Evolutionary conservation across 2,797 vertebrate genomes (phyloP), one percentile per base, ranked within the genome.

Genomic region (Enoplosus armatus): DNA sequence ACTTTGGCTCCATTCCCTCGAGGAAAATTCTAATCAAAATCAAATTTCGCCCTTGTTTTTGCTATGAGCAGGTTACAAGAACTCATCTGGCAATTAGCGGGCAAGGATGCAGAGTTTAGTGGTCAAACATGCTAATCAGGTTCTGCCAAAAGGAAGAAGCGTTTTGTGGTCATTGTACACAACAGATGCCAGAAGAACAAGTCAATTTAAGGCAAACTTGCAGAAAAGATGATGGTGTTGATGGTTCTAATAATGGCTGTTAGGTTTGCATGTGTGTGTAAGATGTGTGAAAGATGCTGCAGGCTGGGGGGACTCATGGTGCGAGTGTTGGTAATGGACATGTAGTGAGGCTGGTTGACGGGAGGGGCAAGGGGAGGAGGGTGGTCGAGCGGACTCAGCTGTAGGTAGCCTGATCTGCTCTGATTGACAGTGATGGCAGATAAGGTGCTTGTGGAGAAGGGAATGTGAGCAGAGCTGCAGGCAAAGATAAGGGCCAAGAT

Each of bases 361-460:
- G 85, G 66, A 76, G n/a, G 43, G 37, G 58, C 31, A 24, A 39
- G 51, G 80, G 66, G 72, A 63, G 75, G 76, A 62, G 35, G 50
- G 69, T 66, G 83, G 72, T 76, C 45, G 70, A 68, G 79, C 60
- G 26, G 89, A 84, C 88, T 87, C 87, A 86, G 91, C 91, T 93
- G 92, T 78, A 92, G 90, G 92, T 90, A 86, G 90, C 87, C 85
- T 91, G 91, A 93, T 93, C 89, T 91, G 85, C 83, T 90, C 89
- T 94, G 94, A 95, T 89, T 95, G 95, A 94, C 93, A 94, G 92
- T 53, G 90, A 94, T 93, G 93, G 90, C 88, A 93, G 94, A 95
- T 95, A 94, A 93, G 91, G 82, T 79, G 89, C 84, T 82, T 47
- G 91, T 78, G 85, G 90, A 87, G 88, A 90, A 81, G 88, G 91